phyloP scores from a whole-genome alignment of 64 coral and sea anemone genomes.

The Montipora cactus region DNA sequence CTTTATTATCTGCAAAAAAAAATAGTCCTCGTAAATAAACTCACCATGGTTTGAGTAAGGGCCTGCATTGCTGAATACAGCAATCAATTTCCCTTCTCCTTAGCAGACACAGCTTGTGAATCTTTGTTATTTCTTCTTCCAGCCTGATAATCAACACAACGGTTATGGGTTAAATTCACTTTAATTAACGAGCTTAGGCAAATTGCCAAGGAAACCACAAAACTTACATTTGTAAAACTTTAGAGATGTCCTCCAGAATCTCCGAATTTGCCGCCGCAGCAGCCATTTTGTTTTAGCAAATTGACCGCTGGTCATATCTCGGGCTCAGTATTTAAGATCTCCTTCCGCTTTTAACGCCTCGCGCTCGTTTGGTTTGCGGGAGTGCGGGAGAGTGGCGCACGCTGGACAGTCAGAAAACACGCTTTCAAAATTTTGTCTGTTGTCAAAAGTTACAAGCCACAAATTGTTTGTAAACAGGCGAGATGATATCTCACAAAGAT shows the following conservation, averaged over 20 bases:
- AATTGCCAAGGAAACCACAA: background rate
- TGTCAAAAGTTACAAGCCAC: too few relatives aligned
- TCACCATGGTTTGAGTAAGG: conserved; percentile 30
- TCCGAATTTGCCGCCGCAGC: background rate
- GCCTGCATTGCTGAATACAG: conserved; percentile 21
- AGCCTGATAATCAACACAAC: background rate
- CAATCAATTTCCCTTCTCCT: conserved; percentile 41
- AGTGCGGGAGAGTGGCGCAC: too few relatives aligned
- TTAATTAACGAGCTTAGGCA: background rate
- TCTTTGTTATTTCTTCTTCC: conserved; percentile 7
- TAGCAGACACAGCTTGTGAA: conserved; percentile 14
- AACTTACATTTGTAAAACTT: conserved; percentile 26
- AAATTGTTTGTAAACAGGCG: too few relatives aligned
- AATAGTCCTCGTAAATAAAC: background rate
- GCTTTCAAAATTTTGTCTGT: too few relatives aligned
- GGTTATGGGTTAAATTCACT: too few relatives aligned
- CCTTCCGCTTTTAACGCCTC: too few relatives aligned
- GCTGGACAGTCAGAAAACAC: too few relatives aligned
- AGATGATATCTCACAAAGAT: too few relatives aligned
- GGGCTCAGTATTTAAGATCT: too few relatives aligned
- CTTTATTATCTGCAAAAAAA: background rate
- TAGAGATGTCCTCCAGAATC: background rate
- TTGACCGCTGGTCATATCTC: background rate
- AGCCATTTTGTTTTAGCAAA: background rate
- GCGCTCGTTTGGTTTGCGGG: too few relatives aligned